Conservation (phyloP, 2,113 vertebrate genomes). For the Gorsachius goisagi region DNA sequence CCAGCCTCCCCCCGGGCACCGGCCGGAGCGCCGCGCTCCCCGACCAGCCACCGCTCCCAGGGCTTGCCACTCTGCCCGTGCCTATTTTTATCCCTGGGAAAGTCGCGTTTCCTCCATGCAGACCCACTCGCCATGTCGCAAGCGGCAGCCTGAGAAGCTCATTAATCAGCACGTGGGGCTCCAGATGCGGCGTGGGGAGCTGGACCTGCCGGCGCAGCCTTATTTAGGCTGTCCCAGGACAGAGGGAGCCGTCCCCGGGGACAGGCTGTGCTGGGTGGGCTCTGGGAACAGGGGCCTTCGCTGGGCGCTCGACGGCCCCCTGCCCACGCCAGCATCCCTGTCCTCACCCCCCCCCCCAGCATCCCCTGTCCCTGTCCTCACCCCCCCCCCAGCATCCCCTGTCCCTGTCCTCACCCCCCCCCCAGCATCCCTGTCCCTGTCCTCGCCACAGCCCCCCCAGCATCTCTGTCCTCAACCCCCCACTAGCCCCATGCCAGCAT, state of each 20-base stretch:
- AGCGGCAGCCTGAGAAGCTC: slow-evolving; percentile 1
- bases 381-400: background rate
- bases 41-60: background rate
- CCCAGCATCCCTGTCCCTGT: background rate
- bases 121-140: slow-evolving; percentile 4
- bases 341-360: background rate
- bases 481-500: no score
- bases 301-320: background rate
- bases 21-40: accelerated
- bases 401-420: no score
- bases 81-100: slow-evolving; percentile 72
- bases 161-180: slow-evolving; percentile 34
- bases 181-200: background rate
- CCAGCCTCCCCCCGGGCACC: background rate
- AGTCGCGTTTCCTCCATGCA: slow-evolving; percentile 4
- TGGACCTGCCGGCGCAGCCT: background rate
- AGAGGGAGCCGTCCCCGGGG: background rate
- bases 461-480: no score
- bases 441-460: no score
- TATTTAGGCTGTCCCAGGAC: slow-evolving; percentile 36
- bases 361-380: background rate
- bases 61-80: background rate
- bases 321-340: background rate
- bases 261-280: background rate
- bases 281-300: background rate